Base-by-base conservation (phyloP, 2,113 vertebrate species). In the Gadus macrocephalus region DNA sequence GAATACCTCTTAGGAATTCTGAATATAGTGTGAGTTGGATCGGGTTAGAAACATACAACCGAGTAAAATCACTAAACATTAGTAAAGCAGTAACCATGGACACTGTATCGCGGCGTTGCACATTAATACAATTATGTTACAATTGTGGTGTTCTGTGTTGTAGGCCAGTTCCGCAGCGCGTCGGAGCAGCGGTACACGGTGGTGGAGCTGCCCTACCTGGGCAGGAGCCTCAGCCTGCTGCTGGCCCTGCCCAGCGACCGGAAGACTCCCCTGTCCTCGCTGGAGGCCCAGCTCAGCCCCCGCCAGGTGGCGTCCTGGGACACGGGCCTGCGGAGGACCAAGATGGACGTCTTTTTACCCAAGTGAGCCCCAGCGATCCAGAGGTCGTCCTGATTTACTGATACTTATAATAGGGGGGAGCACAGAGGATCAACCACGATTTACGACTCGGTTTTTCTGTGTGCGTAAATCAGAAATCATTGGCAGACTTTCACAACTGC, bases 271-370 rank as follows among this genome's bases (percentile, higher is more conserved):
- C 82, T 98, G 74, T 89, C 88, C 53, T 86, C 81, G 8, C 85
- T 92, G 1, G 94, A 96, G 79, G 63, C 87, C 25, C 90, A 94
- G 58, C 89, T 98, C 76, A 93, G 90, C 20, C 83, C 92, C 17
- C 92, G 84, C 64, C 88, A 84, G 66, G 73, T 96, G 78, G 85
- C 81, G 2, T 25, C 88, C 67, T 97, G 95, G 95, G 85, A 90
- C 58, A 83, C 69, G 11, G 91, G 87, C 72, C 89, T 96, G 61
- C 93, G 90, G 53, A 91, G 92, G 77, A 91, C 68, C 42, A 94
- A 93, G 79, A 95, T 95, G 92, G 94, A 96, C 27, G 68, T 96
- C 72, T 94, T 96, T 80, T 87, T 98, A 2, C 95, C 96, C 16
- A 96, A 94, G 95, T 96, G 71, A 89, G 72, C 5, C 20, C 11